Evolutionary conservation across 2,113 vertebrate species (phyloP).

Genomic region (Xenopus laevis): DNA sequence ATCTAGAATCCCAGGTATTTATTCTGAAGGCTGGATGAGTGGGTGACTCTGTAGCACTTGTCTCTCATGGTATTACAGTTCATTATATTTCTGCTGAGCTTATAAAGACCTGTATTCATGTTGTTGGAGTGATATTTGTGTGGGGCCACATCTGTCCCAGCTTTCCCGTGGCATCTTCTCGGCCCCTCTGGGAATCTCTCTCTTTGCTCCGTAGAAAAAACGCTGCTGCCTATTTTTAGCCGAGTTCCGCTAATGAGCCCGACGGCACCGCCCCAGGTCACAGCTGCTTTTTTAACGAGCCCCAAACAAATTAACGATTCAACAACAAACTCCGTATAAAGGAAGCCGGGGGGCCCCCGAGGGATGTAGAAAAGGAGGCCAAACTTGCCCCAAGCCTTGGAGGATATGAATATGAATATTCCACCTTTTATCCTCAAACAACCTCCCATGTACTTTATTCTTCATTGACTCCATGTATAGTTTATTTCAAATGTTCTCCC

Average conservation of each 20-base stretch:
- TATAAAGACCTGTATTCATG: background rate
- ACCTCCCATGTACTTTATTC: no score
- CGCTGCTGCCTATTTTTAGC: slow-evolving; percentile 23
- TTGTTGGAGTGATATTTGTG: background rate
- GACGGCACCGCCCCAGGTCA: slow-evolving; percentile 28
- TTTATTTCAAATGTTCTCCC: no score
- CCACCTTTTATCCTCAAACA: no score
- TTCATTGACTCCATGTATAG: no score
- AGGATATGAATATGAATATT: no score
- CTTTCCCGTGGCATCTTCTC: background rate
- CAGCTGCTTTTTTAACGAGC: slow-evolving; percentile 37
- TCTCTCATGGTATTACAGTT: no score
- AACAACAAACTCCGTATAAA: slow-evolving; percentile 23
- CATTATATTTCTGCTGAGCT: no score
- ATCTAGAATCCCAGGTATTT: no score
- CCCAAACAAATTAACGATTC: slow-evolving; percentile 41
- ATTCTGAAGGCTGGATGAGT: no score
- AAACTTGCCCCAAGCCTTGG: background rate
- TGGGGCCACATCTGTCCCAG: background rate
- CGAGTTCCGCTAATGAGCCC: slow-evolving; percentile 16
- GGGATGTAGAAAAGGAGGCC: background rate
- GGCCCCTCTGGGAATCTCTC: slow-evolving; percentile 4
- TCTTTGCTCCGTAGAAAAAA: background rate
- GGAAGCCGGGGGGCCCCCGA: background rate
- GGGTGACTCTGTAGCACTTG: no score